Evolutionary conservation across 2,113 vertebrate species (phyloP), one percentile per base, ranked within the genome.

Genomic region (Gobio gobio): DNA sequence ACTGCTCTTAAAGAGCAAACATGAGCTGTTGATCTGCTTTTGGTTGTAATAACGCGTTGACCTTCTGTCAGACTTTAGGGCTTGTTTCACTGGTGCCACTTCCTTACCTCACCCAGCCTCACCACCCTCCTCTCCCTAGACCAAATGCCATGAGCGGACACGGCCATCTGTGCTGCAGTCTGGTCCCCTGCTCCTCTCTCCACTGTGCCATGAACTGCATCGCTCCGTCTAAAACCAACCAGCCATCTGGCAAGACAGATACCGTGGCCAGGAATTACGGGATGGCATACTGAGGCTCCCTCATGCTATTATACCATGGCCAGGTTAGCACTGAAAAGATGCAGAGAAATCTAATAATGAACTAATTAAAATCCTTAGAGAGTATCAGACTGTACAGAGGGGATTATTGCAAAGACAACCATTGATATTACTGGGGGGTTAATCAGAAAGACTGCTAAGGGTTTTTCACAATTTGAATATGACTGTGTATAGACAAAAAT

Each of bases 91-190:
- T 84, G 89, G 90, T 89, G 88, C 92, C 91, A 93, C 90, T 90
- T 94, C 92, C 80, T 92, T 89, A 92, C 90, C 91, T 91, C 86
- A 89, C 90, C 89, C 92, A 86, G 86, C 88, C 47, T 83, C 64
- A 80, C 80, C 70, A 81, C 24, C 73, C 78, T 29, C 29, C 29
- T 29, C 47, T 76, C 54, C n/a, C 72, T 49, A 49, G 72, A 66
- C 83, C 83, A 45, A 70, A 64, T 73, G 74, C 81, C 82, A 58
- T 76, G 43, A 82, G 85, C 36, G 90, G 91, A 92, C 91, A 79
- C 64, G 78, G 89, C 94, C 94, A 95, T 95, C 94, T 95, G 94
- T 88, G 87, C 87, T 78, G 83, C 91, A 91, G 91, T 92, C 92
- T 94, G 93, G 92, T 92, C 91, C 87, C 77, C 63, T 43, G 45